Conservation (phyloP, 53 echinoderm and acorn worm genomes). For the Luidia sarsii region DNA sequence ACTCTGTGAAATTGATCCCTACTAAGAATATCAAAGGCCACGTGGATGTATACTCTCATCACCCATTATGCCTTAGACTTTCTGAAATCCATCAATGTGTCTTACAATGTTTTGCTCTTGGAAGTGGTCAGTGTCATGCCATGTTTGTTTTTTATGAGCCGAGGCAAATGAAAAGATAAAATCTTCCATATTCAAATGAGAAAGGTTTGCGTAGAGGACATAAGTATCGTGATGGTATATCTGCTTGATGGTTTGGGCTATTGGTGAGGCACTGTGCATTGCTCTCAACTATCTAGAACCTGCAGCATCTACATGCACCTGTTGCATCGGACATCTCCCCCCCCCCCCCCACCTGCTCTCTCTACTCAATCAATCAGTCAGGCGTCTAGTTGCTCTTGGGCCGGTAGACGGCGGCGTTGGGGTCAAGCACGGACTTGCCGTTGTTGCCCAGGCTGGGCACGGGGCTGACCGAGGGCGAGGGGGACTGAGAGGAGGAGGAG, state of each 20-base stretch:
- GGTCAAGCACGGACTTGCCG: slow-evolving; percentile 80
- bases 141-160: background rate
- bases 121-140: background rate
- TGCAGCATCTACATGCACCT: background rate
- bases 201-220: no score
- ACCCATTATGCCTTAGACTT: no score
- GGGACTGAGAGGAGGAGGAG: slow-evolving; percentile 36
- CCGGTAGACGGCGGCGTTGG: slow-evolving; percentile 93
- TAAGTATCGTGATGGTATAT: no score
- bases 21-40: background rate
- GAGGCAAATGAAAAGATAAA: background rate
- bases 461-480: slow-evolving; percentile 54
- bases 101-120: background rate
- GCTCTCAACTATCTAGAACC: background rate
- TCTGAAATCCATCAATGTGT: no score
- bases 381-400: slow-evolving; percentile 91
- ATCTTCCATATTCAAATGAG: background rate
- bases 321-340: no score
- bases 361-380: background rate
- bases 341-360: background rate
- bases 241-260: no score
- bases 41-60: background rate
- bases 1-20: no score
- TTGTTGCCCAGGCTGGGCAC: slow-evolving; percentile 39
- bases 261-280: background rate